These are phyloP conservation scores for Bombus waltoni DNA, from an alignment of 1,140 invertebrate species.

Conservation along the genomic window DNA sequence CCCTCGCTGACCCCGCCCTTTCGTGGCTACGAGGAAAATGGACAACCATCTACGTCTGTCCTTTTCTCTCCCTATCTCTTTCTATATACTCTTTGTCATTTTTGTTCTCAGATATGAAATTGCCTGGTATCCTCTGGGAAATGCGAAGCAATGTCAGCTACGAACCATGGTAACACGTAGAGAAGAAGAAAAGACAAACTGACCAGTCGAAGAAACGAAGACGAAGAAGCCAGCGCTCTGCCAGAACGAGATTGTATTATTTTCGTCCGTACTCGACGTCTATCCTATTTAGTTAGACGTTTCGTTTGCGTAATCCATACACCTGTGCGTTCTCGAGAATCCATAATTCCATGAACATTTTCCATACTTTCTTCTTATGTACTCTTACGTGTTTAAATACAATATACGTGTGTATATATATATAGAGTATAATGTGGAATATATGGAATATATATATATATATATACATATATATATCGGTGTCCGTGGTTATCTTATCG, in stretches of 20 bases:
- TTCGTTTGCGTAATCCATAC: not conserved
- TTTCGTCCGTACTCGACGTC: constrained; percentile 29
- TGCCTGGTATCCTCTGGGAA: constrained; percentile 72
- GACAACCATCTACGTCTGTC: not conserved
- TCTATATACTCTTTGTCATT: constrained; percentile 27
- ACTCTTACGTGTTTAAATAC: too few relatives aligned
- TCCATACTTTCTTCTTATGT: too few relatives aligned
- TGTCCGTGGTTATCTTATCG: too few relatives aligned
- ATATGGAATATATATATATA: too few relatives aligned
- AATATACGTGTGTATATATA: too few relatives aligned
- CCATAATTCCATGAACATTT: too few relatives aligned
- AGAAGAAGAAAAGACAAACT: not conserved
- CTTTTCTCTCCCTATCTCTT: not conserved
- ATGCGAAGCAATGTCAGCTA: constrained; percentile 69
- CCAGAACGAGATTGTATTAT: constrained; percentile 38
- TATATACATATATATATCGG: too few relatives aligned
- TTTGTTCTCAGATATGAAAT: constrained; percentile 70
- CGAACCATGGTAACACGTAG: constrained; percentile 15
- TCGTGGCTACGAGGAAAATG: constrained; percentile 29
- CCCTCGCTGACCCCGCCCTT: constrained; percentile 36
- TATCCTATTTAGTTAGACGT: not conserved
- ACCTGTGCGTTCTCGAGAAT: not conserved
- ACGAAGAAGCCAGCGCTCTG: not conserved
- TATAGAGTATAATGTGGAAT: too few relatives aligned
- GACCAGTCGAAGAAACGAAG: not conserved